Percentiles rank a stretch among this genome's conserved stretches.
Conservation (phyloP, 2,113 vertebrate species). For the Oreamnos americanus region DNA sequence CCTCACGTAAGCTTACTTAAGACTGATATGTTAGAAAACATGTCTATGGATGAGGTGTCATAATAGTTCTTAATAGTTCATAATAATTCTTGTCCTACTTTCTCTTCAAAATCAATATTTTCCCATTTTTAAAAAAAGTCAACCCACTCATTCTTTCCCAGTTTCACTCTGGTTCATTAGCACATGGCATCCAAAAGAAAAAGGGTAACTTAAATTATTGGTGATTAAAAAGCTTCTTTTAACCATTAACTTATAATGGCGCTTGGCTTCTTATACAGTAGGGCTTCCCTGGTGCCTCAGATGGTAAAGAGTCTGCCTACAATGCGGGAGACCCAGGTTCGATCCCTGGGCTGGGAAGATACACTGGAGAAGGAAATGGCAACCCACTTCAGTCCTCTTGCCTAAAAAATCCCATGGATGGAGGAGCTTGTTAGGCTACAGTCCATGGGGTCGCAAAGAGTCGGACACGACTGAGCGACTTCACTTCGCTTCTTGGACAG, state of each 20-base stretch:
- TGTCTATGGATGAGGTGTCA: neutral
- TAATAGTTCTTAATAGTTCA: neutral
- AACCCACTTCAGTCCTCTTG: no score
- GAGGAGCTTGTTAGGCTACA: no score
- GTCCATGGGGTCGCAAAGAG: no score
- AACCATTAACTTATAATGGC: no score
- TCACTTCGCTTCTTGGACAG: neutral
- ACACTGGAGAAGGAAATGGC: no score
- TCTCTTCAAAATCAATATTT: neutral
- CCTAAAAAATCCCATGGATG: no score
- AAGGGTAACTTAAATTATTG: neutral
- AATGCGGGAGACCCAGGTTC: no score
- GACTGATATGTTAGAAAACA: neutral
- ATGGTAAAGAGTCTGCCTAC: no score
- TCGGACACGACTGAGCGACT: fast-evolving
- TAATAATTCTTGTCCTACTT: neutral
- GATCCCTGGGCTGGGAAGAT: no score
- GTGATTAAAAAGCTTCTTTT: neutral
- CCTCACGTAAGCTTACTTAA: neutral
- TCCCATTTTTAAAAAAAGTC: neutral
- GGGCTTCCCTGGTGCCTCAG: no score
- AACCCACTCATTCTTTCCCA: neutral
- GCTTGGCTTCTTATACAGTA: neutral
- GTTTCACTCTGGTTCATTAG: neutral
- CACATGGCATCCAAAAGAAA: neutral